phyloP scores from a whole-genome alignment of 2,113 vertebrate species.

The Pipra filicauda region DNA sequence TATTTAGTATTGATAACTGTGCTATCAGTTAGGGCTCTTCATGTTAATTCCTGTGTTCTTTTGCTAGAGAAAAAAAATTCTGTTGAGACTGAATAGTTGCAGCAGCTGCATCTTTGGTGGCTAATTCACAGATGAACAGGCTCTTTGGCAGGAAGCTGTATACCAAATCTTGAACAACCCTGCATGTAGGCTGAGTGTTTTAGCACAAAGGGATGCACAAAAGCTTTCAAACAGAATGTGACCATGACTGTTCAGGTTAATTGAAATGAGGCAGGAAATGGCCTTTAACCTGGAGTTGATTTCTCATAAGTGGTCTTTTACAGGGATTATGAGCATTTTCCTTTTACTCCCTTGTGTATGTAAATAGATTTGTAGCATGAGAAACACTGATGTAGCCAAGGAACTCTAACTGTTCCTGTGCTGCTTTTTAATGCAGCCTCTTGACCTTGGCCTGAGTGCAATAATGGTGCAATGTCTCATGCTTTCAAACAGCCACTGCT shows the following conservation, averaged over 20 bases:
- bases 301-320: conserved; percentile 5
- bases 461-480: not conserved
- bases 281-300: not conserved
- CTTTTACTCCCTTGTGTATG: not conserved
- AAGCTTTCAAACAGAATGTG: not conserved
- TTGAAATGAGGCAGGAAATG: conserved; percentile 25
- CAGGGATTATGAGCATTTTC: not conserved
- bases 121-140: not conserved
- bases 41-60: not conserved
- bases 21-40: not conserved
- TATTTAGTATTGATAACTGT: not conserved
- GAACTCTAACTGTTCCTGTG: not conserved
- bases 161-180: not conserved
- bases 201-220: not conserved
- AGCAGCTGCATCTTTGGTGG: not conserved
- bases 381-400: not conserved
- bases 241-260: not conserved
- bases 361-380: not conserved
- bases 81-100: not conserved
- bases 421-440: not conserved
- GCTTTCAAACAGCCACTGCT: not conserved
- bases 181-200: not conserved
- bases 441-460: not conserved
- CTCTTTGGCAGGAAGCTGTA: not conserved
- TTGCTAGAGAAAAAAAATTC: not conserved